Percentiles rank a stretch among this genome's conserved stretches.
These are phyloP conservation scores for Lethenteron reissneri DNA, from an alignment of 2,113 vertebrate species.

Conservation along the genomic window DNA sequence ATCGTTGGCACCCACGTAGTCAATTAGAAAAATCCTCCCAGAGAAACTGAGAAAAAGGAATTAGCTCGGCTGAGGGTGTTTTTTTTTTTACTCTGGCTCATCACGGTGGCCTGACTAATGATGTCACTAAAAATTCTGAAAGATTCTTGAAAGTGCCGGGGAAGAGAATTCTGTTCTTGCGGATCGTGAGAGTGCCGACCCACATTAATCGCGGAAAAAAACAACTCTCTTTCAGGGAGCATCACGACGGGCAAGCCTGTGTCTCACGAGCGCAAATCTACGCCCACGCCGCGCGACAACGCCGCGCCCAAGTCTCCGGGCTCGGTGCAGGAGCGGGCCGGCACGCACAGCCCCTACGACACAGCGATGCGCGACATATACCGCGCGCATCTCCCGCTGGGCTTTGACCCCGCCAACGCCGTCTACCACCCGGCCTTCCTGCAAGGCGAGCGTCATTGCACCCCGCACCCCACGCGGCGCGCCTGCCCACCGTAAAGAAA, in stretches of 20 bases:
- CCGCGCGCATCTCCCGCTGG: constrained; percentile 49
- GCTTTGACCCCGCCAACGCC: constrained; percentile 55
- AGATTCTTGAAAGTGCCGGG: too few species aligned
- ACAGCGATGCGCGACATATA: constrained; percentile 73
- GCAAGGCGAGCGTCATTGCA: too few species aligned
- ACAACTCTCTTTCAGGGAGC: constrained; percentile 23
- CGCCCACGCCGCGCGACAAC: constrained; percentile 66
- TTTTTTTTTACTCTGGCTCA: too few species aligned
- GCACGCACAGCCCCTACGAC: constrained; percentile 72
- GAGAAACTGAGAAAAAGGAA: too few species aligned
- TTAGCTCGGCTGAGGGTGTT: too few species aligned
- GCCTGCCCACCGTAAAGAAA: too few species aligned
- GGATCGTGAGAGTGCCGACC: neutral
- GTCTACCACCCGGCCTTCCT: constrained; percentile 28
- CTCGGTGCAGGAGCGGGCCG: constrained; percentile 37
- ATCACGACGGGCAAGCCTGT: constrained; percentile 48
- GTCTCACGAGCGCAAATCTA: constrained; percentile 63
- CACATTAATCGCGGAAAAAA: neutral
- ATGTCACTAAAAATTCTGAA: too few species aligned
- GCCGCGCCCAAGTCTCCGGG: constrained; percentile 63
- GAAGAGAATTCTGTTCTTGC: too few species aligned
- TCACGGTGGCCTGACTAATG: too few species aligned
- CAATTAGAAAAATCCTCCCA: too few species aligned
- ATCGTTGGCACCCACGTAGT: too few species aligned
- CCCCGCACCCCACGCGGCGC: too few species aligned